phyloP scores from a whole-genome alignment of 2,888 invertebrate genomes.

The Aleiodes leptofemur region DNA sequence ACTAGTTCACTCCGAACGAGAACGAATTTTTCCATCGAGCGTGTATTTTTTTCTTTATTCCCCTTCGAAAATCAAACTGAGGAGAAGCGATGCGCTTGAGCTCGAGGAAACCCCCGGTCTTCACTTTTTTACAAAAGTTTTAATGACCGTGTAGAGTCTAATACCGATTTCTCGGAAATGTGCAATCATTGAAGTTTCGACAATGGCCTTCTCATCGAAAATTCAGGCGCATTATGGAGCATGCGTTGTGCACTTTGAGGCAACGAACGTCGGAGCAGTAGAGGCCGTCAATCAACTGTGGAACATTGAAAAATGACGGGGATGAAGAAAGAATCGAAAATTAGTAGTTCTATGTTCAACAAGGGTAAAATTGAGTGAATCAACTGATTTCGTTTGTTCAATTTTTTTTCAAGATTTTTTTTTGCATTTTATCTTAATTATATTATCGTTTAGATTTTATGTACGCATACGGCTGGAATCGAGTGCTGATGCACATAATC shows the following conservation, averaged over 20 bases:
- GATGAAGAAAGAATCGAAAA: neutral
- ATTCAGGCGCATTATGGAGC: neutral
- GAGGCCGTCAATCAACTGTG: neutral
- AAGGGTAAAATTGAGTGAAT: conserved; percentile 4
- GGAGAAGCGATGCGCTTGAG: too few species aligned
- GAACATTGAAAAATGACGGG: neutral
- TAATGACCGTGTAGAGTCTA: too few species aligned
- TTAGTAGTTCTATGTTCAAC: neutral
- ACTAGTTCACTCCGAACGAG: neutral
- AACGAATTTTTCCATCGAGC: neutral
- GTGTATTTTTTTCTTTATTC: too few species aligned
- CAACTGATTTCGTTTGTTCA: neutral
- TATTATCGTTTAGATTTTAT: conserved; percentile 51
- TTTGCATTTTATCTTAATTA: conserved; percentile 18
- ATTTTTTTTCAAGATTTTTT: neutral
- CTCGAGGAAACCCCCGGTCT: too few species aligned
- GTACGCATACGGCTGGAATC: conserved; percentile 59
- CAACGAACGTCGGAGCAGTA: neutral
- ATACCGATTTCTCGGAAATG: too few species aligned
- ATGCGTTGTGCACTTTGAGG: neutral
- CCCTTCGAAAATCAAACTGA: too few species aligned
- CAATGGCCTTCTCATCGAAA: neutral
- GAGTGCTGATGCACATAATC: conserved; percentile 55
- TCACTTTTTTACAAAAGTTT: too few species aligned
- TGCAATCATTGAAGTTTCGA: neutral